Conservation (phyloP, 1,140 invertebrate species). For the Lepidotrigona ventralis region DNA sequence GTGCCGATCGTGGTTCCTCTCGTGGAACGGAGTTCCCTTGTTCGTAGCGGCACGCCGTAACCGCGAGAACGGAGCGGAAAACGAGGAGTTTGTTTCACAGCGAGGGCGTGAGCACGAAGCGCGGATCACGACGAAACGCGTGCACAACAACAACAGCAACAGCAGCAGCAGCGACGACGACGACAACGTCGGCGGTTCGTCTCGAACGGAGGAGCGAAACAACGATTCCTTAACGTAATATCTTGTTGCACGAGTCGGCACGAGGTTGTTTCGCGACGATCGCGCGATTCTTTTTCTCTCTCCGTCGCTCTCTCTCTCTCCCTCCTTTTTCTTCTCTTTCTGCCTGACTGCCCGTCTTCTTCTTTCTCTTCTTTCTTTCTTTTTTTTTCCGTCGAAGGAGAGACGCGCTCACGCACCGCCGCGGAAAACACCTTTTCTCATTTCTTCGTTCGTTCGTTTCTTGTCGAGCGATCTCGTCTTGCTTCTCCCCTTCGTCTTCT, state of each 20-base stretch:
- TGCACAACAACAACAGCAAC: conserved; percentile 53
- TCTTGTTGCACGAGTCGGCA: background rate
- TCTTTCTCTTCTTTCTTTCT: background rate
- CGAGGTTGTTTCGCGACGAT: background rate
- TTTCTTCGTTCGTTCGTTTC: conserved; percentile 9
- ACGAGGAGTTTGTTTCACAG: conserved; percentile 18
- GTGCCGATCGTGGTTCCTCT: background rate
- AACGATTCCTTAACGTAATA: background rate
- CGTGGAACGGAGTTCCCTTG: background rate
- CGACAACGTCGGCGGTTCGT: conserved; percentile 42
- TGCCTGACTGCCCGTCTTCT: background rate
- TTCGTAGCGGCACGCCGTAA: background rate
- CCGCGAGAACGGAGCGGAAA: conserved; percentile 14
- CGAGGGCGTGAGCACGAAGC: conserved; percentile 15
- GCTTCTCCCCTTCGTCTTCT: conserved; percentile 6
- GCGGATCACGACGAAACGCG: conserved; percentile 35
- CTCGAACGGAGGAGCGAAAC: conserved; percentile 22
- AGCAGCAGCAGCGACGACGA: conserved; percentile 29
- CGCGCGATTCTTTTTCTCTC: conserved; percentile 3
- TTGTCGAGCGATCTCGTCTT: conserved; percentile 11
- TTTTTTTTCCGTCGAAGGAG: background rate
- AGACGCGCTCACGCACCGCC: conserved; percentile 11
- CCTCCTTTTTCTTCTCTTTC: background rate
- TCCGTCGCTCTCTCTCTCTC: conserved; percentile 11
- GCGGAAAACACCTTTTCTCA: conserved; percentile 17